These are phyloP conservation scores for Pseudococcus viburni DNA, from an alignment of 2,888 invertebrate genomes.

Conservation along the genomic window DNA sequence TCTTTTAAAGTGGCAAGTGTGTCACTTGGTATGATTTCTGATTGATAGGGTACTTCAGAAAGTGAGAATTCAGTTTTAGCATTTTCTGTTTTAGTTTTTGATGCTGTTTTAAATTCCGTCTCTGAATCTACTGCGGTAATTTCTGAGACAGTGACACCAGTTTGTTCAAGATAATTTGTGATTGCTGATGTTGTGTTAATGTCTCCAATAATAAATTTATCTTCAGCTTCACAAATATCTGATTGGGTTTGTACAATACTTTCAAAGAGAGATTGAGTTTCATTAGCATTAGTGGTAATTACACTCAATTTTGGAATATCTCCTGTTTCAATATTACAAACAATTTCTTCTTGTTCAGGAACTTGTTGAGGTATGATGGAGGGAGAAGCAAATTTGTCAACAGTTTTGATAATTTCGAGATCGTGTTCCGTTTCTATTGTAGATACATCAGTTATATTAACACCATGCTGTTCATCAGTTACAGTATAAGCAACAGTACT, in stretches of 20 bases:
- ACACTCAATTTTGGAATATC: conserved; percentile 71
- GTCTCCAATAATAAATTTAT: conserved; percentile 59
- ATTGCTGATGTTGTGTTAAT: conserved; percentile 65
- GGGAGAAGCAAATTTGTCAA: conserved; percentile 66
- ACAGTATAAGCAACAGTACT: conserved; percentile 74
- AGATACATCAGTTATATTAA: conserved; percentile 68
- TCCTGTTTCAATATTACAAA: conserved; percentile 73
- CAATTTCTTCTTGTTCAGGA: conserved; percentile 74
- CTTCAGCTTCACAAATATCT: conserved; percentile 70
- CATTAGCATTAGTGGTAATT: conserved; percentile 65
- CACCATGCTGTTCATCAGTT: conserved; percentile 71
- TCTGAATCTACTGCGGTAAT: conserved; percentile 14
- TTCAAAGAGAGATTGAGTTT: conserved; percentile 70
- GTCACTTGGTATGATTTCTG: conserved; percentile 59
- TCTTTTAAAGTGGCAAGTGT: conserved; percentile 65
- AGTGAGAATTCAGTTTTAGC: conserved; percentile 35
- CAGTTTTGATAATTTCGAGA: neutral
- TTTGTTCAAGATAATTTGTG: conserved; percentile 17
- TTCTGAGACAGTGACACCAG: conserved; percentile 31
- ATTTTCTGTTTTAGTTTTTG: conserved; percentile 1
- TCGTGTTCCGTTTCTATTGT: conserved; percentile 66
- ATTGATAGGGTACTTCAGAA: conserved; percentile 18
- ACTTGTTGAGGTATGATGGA: conserved; percentile 70
- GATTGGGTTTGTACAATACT: conserved; percentile 71
- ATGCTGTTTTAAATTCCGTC: conserved; percentile 8